phyloP scores from a whole-genome alignment of 2,888 invertebrate genomes.

The Oxytorus armatus region DNA sequence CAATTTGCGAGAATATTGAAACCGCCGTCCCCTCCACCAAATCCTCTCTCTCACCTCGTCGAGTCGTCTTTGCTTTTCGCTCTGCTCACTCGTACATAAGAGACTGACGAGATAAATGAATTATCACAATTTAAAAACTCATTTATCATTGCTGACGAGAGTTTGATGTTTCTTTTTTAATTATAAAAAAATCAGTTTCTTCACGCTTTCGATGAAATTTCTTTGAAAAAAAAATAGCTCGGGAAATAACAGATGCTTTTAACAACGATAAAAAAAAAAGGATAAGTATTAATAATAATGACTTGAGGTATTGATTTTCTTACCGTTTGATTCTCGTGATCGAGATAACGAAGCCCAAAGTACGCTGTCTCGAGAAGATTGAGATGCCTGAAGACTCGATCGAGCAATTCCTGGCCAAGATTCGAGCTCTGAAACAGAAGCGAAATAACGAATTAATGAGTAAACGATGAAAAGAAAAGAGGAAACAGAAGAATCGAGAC shows the following conservation, averaged over 20 bases:
- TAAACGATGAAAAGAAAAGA: not conserved
- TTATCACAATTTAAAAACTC: constrained; percentile 41
- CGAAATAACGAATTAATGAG: constrained; percentile 47
- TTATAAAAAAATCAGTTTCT: not conserved
- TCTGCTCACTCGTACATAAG: constrained; percentile 16
- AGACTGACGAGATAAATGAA: constrained; percentile 24
- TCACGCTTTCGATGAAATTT: too few relatives aligned
- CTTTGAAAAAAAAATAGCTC: not conserved
- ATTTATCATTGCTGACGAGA: not conserved
- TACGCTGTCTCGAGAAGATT: constrained; percentile 98
- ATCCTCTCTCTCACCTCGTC: not conserved
- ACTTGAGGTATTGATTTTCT: constrained; percentile 82
- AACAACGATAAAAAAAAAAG: not conserved
- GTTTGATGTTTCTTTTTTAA: not conserved
- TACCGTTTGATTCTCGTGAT: constrained; percentile 97
- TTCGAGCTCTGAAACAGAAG: constrained; percentile 92
- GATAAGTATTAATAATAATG: constrained; percentile 20
- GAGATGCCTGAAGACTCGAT: constrained; percentile 96
- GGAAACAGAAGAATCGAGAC: constrained; percentile 15
- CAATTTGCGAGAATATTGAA: constrained; percentile 68
- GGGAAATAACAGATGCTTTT: too few relatives aligned
- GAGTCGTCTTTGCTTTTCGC: not conserved
- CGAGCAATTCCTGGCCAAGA: constrained; percentile 95
- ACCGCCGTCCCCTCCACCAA: not conserved
- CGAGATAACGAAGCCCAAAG: constrained; percentile 97